phyloP scores from a whole-genome alignment of 1,140 invertebrate genomes.

The Papilio glaucus region DNA sequence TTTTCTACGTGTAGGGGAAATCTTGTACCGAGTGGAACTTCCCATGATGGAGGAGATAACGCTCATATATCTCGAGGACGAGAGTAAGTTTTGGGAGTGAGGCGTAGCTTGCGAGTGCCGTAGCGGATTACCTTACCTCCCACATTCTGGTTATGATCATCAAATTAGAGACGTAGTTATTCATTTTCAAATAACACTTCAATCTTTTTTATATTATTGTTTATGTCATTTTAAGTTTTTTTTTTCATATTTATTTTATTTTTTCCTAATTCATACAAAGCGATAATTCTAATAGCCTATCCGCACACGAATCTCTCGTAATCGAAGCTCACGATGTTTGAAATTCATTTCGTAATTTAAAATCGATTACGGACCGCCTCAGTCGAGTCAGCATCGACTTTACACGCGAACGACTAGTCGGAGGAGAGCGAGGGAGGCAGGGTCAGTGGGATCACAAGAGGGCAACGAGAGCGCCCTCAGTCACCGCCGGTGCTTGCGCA shows the following conservation, averaged over 20 bases:
- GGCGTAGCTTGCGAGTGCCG: slow-evolving; percentile 84
- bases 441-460: slow-evolving; percentile 77
- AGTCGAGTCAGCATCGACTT: slow-evolving; percentile 41
- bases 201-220: slow-evolving; percentile 65
- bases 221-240: slow-evolving; percentile 57
- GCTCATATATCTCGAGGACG: slow-evolving; percentile 93
- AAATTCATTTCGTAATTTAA: slow-evolving; percentile 46
- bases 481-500: slow-evolving; percentile 52
- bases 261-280: slow-evolving; percentile 77
- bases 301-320: slow-evolving; percentile 69
- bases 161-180: slow-evolving; percentile 83
- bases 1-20: slow-evolving; percentile 91
- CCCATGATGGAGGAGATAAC: slow-evolving; percentile 95
- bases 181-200: slow-evolving; percentile 83
- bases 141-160: slow-evolving; percentile 85
- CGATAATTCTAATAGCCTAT: slow-evolving; percentile 75
- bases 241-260: slow-evolving; percentile 46
- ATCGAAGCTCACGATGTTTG: slow-evolving; percentile 63
- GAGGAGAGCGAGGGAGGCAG: slow-evolving; percentile 48
- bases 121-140: slow-evolving; percentile 83
- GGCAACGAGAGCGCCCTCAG: slow-evolving; percentile 62
- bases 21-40: slow-evolving; percentile 94
- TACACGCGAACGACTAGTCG: slow-evolving; percentile 45
- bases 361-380: slow-evolving; percentile 44
- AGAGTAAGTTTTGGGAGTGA: slow-evolving; percentile 84